Percentiles rank a stretch among this genome's conserved stretches.
Evolutionary conservation across 2,113 vertebrate species (phyloP).

Genomic region (Setophaga kirtlandii): DNA sequence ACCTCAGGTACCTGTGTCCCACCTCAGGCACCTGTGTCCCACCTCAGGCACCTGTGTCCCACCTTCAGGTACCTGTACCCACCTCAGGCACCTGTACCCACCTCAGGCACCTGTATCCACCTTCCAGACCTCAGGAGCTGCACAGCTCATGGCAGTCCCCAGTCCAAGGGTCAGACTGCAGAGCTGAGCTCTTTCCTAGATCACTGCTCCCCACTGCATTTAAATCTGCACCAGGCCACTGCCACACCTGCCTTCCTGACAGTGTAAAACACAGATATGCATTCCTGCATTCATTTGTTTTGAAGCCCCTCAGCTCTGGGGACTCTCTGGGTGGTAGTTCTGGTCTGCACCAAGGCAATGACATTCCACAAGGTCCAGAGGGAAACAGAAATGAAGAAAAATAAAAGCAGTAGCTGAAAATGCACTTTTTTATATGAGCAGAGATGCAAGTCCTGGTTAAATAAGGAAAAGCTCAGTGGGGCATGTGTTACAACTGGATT

Average conservation of each 20-base stretch:
- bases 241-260: neutral
- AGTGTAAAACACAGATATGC: neutral
- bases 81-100: neutral
- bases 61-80: too few species aligned
- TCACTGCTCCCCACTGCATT: neutral
- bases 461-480: neutral
- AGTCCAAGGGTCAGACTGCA: neutral
- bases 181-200: neutral
- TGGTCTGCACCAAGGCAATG: neutral
- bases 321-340: neutral
- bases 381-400: neutral
- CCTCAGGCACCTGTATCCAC: neutral
- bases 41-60: neutral
- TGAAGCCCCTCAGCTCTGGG: neutral
- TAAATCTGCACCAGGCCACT: neutral
- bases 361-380: neutral
- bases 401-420: neutral
- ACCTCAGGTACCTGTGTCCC: neutral
- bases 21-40: too few species aligned
- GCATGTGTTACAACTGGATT: neutral
- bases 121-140: neutral
- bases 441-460: neutral
- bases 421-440: neutral
- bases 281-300: neutral
- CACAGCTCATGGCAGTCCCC: neutral